phyloP scores from a whole-genome alignment of 2,113 vertebrate genomes.

The Eurystomus gularis region DNA sequence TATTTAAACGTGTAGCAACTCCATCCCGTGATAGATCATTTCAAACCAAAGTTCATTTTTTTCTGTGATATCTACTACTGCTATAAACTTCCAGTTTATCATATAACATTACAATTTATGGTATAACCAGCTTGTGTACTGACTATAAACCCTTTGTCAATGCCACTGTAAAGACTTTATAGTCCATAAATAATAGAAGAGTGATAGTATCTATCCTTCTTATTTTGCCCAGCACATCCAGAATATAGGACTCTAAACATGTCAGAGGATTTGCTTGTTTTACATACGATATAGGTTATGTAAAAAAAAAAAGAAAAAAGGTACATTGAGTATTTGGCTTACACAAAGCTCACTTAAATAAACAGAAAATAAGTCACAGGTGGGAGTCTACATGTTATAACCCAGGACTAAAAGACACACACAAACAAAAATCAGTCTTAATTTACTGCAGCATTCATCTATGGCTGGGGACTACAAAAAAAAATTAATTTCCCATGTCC shows the following conservation, averaged over 20 bases:
- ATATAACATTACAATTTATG: conserved; percentile 86
- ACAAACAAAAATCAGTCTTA: neutral
- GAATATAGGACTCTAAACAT: conserved; percentile 71
- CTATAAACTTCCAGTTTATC: conserved; percentile 83
- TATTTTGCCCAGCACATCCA: conserved; percentile 72
- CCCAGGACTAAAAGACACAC: neutral
- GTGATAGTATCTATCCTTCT: conserved; percentile 72
- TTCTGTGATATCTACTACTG: conserved; percentile 78
- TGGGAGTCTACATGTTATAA: neutral
- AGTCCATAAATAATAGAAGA: conserved; percentile 81
- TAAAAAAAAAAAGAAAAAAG: neutral
- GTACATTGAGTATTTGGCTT: neutral
- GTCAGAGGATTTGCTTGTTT: conserved; percentile 75
- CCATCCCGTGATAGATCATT: conserved; percentile 74
- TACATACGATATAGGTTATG: conserved; percentile 61
- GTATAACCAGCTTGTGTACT: conserved; percentile 82
- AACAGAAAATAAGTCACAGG: conserved; percentile 35
- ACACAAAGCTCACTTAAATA: conserved; percentile 15
- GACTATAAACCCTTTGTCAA: conserved; percentile 83
- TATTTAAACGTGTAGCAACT: conserved; percentile 76
- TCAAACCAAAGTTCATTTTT: conserved; percentile 72
- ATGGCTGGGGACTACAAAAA: neutral
- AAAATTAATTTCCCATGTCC: neutral
- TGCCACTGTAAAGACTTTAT: conserved; percentile 83
- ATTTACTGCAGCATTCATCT: conserved; percentile 27